Conservation (phyloP, 2,888 invertebrate genomes). For the Noctuana brunneofusca region DNA sequence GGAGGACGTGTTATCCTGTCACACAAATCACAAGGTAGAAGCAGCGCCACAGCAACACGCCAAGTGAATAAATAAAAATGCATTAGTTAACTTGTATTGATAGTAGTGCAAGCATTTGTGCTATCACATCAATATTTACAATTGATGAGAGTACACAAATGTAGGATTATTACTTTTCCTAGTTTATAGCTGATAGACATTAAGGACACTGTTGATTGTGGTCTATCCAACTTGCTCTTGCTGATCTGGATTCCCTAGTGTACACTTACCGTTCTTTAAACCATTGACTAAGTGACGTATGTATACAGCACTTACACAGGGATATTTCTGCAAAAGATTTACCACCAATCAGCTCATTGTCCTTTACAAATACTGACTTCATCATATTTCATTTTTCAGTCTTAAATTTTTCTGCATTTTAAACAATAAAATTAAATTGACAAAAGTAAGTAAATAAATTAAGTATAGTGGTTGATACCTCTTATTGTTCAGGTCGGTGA, state of each 20-base stretch:
- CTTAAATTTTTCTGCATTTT: constrained; percentile 43
- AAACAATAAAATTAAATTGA: constrained; percentile 45
- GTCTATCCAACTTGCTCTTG: constrained; percentile 64
- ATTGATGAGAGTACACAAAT: constrained; percentile 67
- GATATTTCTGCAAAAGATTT: constrained; percentile 91
- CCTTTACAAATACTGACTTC: constrained; percentile 63
- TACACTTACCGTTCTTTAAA: constrained; percentile 87
- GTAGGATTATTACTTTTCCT: constrained; percentile 60
- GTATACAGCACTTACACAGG: constrained; percentile 86
- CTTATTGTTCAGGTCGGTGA: constrained; percentile 83
- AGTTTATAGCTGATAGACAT: constrained; percentile 59
- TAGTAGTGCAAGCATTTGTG: constrained; percentile 61
- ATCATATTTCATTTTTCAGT: constrained; percentile 47
- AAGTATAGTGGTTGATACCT: constrained; percentile 82
- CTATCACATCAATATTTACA: constrained; percentile 60
- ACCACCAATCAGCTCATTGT: constrained; percentile 86
- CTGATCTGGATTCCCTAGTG: constrained; percentile 72
- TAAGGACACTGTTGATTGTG: constrained; percentile 46
- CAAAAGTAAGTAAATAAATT: constrained; percentile 60
- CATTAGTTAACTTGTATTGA: constrained; percentile 75
- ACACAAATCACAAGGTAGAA: constrained; percentile 84
- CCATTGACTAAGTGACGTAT: constrained; percentile 82
- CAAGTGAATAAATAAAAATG: constrained; percentile 81
- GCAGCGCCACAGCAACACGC: constrained; percentile 84
- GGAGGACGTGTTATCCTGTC: constrained; percentile 82